Conservation (phyloP, 2,797 vertebrate genomes). For the Hippoglossus hippoglossus region DNA sequence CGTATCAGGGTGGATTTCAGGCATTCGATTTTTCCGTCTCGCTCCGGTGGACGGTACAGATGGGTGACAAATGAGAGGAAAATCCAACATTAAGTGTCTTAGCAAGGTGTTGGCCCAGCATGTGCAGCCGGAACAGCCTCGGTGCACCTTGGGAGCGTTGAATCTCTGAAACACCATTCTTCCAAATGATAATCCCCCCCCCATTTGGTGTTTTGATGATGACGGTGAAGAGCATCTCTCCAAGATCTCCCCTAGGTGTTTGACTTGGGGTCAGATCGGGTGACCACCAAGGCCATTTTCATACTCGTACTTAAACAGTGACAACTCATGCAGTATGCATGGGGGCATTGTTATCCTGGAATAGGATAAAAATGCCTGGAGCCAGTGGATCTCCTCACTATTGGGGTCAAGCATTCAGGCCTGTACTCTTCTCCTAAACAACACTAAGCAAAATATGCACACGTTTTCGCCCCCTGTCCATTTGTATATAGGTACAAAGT, state of each 20-base stretch:
- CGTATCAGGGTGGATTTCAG: slow-evolving; percentile 22
- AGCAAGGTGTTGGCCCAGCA: not conserved
- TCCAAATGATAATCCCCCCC: not conserved
- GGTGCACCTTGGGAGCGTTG: not conserved
- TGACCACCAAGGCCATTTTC: not conserved
- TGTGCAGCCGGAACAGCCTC: too few relatives aligned
- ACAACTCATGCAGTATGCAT: not conserved
- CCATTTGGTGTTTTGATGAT: not conserved
- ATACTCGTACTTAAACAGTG: not conserved
- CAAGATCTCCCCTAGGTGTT: not conserved
- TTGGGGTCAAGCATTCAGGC: not conserved
- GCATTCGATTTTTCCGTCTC: slow-evolving; percentile 17
- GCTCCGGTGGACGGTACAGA: not conserved
- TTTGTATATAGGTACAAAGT: not conserved
- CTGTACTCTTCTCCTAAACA: not conserved
- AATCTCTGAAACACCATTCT: not conserved
- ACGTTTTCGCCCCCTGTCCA: too few relatives aligned
- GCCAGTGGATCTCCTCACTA: not conserved
- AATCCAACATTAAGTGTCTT: not conserved
- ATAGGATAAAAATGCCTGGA: not conserved
- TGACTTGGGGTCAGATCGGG: not conserved
- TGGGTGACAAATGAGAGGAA: not conserved
- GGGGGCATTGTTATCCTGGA: not conserved
- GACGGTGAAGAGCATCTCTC: not conserved
- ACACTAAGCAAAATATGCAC: not conserved